Evolutionary conservation across 2,113 vertebrate genomes (phyloP).

Genomic region (Hypanus sabinus): DNA sequence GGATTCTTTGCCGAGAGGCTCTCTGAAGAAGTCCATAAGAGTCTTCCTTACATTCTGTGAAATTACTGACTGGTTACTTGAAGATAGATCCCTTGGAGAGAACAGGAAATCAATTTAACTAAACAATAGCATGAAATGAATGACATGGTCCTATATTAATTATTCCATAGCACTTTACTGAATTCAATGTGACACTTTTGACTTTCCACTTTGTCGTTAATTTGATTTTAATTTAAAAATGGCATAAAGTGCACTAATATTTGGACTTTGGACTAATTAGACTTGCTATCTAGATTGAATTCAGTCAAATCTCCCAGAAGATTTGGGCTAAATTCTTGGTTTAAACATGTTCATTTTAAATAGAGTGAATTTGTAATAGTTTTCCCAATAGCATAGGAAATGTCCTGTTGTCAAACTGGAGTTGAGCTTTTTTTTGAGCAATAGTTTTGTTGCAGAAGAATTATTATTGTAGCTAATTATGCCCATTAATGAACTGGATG

Average conservation of each 20-base stretch:
- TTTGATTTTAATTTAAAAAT: neutral
- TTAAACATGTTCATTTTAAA: neutral
- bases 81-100: neutral
- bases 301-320: neutral
- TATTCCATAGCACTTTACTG: neutral
- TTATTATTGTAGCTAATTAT: constrained; percentile 29
- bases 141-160: neutral
- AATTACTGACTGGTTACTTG: neutral
- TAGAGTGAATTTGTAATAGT: neutral
- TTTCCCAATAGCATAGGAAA: constrained; percentile 24
- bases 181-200: neutral
- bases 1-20: neutral
- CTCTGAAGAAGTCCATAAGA: neutral
- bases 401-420: constrained; percentile 31
- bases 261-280: neutral
- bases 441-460: constrained; percentile 19
- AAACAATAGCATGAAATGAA: neutral
- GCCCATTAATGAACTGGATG: constrained; percentile 17
- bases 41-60: neutral
- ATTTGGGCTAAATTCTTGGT: neutral
- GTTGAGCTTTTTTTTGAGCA: neutral
- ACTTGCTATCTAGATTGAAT: neutral
- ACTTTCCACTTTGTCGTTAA: neutral
- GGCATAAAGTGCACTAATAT: neutral
- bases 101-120: neutral